phyloP scores from a whole-genome alignment of 2,113 vertebrate genomes.

The Hippocampus zosterae region DNA sequence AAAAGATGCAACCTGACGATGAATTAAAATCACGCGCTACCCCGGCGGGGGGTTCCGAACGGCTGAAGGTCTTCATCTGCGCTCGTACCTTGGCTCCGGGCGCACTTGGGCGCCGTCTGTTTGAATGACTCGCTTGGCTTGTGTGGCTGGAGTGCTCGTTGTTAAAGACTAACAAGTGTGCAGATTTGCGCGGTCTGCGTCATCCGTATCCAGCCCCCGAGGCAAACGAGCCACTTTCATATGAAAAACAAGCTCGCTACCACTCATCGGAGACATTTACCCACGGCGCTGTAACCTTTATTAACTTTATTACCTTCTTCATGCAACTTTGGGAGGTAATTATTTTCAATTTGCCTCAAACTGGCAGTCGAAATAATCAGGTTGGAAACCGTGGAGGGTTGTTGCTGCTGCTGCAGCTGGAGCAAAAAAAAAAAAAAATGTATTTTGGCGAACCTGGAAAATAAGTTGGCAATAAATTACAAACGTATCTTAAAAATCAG shows the following conservation, averaged over 20 bases:
- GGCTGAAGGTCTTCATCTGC: conserved; percentile 38
- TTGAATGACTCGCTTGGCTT: conserved; percentile 1
- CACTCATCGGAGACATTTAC: background rate
- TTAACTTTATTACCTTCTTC: background rate
- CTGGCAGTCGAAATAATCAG: background rate
- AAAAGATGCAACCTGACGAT: conserved; percentile 12
- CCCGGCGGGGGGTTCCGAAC: conserved; percentile 9
- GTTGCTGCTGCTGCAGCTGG: background rate
- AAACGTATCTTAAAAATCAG: background rate
- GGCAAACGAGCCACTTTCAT: conserved; percentile 7
- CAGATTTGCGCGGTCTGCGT: background rate
- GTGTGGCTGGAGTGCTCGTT: background rate
- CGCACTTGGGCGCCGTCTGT: conserved; percentile 5
- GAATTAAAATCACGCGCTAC: conserved; percentile 26
- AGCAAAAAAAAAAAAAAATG: too few species aligned
- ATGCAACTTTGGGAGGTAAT: conserved; percentile 1
- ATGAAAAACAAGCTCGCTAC: background rate
- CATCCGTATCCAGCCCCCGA: background rate
- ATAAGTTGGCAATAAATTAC: background rate
- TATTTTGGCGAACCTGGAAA: background rate
- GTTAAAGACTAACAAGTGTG: background rate
- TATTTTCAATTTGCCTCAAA: conserved; percentile 12
- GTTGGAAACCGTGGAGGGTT: background rate
- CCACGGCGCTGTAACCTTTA: conserved; percentile 2
- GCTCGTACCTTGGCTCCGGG: conserved; percentile 36